These are phyloP conservation scores for Battus philenor DNA, from an alignment of 1,140 invertebrate genomes.

Conservation along the genomic window DNA sequence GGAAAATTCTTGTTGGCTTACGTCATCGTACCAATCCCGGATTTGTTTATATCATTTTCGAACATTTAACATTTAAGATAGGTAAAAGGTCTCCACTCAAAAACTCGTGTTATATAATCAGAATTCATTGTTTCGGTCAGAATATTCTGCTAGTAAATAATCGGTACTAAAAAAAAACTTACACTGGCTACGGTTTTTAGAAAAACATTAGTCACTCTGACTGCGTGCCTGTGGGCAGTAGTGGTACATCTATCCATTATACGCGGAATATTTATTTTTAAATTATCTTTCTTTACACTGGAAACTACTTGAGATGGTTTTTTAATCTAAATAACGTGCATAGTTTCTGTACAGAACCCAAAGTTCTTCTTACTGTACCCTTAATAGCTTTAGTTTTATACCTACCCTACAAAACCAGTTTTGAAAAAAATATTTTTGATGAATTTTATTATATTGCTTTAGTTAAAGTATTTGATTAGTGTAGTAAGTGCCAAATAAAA, in stretches of 20 bases:
- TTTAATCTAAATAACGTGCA: not conserved
- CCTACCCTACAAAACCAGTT: not conserved
- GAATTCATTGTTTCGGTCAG: not conserved
- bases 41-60: not conserved
- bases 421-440: not conserved
- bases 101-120: not conserved
- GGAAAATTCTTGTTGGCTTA: not conserved
- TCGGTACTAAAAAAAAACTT: slow-evolving; percentile 5
- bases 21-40: not conserved
- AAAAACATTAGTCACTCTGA: slow-evolving; percentile 14
- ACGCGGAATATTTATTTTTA: slow-evolving; percentile 13
- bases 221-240: slow-evolving; percentile 1
- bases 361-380: too few relatives aligned
- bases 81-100: not conserved
- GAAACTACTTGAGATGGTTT: not conserved
- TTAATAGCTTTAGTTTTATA: too few relatives aligned
- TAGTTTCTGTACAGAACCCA: too few relatives aligned
- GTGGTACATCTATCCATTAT: slow-evolving; percentile 13
- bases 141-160: not conserved
- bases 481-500: too few relatives aligned
- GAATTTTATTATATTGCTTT: not conserved
- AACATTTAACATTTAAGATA: not conserved
- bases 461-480: not conserved
- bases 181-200: not conserved
- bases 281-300: slow-evolving; percentile 7